Percentiles rank a stretch among this genome's conserved stretches.
Evolutionary conservation across 2,888 invertebrate genomes (phyloP).

Genomic region (Dastarcus helophoroides): DNA sequence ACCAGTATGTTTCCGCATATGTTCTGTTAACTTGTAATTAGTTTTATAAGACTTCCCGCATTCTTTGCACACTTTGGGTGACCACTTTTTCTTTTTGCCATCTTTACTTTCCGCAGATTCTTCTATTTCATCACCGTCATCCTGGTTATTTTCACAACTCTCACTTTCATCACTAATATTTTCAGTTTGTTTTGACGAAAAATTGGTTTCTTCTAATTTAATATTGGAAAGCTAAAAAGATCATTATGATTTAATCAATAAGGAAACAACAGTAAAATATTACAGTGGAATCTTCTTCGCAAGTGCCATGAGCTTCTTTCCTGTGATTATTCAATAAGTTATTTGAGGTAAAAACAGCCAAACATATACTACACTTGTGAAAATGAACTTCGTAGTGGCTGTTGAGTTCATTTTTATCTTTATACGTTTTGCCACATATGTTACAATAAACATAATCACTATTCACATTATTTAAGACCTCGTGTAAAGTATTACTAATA

Average conservation of each 20-base stretch:
- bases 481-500: background rate
- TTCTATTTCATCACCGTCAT: conserved; percentile 17
- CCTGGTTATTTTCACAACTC: conserved; percentile 18
- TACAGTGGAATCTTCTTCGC: background rate
- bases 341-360: conserved; percentile 36
- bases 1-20: conserved; percentile 49
- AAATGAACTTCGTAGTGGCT: conserved; percentile 35
- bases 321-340: conserved; percentile 34
- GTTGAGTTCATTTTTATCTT: conserved; percentile 30
- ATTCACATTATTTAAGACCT: conserved; percentile 4
- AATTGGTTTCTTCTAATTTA: too few species aligned
- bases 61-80: conserved; percentile 42
- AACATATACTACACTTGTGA: conserved; percentile 35
- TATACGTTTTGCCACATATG: conserved; percentile 34
- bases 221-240: too few species aligned
- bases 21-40: conserved; percentile 47
- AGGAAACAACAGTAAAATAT: background rate
- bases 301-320: conserved; percentile 15
- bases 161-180: conserved; percentile 21
- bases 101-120: conserved; percentile 13
- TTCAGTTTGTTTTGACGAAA: too few species aligned
- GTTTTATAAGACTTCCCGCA: conserved; percentile 48
- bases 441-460: conserved; percentile 28
- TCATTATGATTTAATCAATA: background rate
- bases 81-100: conserved; percentile 26